Conservation (phyloP, 1,140 invertebrate species). For the Maconellicoccus hirsutus region DNA sequence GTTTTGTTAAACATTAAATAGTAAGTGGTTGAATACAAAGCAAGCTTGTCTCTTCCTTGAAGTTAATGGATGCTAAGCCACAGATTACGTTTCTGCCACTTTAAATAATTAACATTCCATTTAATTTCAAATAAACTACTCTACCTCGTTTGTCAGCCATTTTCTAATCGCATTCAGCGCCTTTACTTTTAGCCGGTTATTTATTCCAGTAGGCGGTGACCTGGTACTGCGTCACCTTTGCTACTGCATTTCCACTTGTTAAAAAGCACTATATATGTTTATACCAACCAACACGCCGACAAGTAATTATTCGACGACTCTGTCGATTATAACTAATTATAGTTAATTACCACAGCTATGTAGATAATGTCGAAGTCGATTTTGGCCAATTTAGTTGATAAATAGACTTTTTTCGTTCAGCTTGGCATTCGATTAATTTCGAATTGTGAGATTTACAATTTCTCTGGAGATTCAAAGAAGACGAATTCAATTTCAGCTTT, state of each 20-base stretch:
- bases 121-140: not conserved
- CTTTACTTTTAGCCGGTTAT: not conserved
- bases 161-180: not conserved
- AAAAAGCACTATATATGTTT: not conserved
- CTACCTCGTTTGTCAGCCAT: constrained; percentile 7
- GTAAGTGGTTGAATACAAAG: constrained; percentile 4
- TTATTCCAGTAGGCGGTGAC: too few species aligned
- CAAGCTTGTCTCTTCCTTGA: not conserved
- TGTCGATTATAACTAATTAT: not conserved
- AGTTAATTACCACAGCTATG: not conserved
- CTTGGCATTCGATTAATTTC: not conserved
- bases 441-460: not conserved
- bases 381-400: not conserved
- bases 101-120: constrained; percentile 10
- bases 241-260: not conserved
- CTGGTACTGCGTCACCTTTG: too few species aligned
- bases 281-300: not conserved
- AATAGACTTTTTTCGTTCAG: not conserved
- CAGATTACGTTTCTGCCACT: constrained; percentile 7
- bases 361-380: not conserved
- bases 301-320: not conserved
- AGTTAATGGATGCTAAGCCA: constrained; percentile 3
- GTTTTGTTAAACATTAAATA: constrained; percentile 10
- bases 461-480: not conserved
- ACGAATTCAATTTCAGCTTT: not conserved